Base-by-base conservation (phyloP, 2,888 invertebrate species). In the Caenorhabditis becei region DNA sequence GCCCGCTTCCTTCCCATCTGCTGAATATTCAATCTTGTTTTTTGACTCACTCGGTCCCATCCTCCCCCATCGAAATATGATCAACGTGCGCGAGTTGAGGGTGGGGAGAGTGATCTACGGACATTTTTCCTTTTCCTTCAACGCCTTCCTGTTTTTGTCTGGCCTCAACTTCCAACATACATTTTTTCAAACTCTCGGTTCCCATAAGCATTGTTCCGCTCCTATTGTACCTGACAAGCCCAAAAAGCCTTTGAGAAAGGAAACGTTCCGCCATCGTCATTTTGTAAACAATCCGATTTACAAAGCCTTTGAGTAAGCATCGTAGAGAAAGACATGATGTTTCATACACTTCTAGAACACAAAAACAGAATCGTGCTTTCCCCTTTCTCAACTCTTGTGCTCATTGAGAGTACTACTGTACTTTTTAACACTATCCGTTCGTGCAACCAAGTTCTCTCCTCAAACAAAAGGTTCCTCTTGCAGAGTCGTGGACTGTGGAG, bases 401-500 rank as follows among this genome's bases (percentile, higher is more conserved):
- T n/a, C n/a, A 54, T 18, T 14, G 23, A 35, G 20, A 61, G 28
- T 41, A 32, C 32, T 32, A 7, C 35, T 54, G 62, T 62, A 62
- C 53, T 62, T 44, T 69, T 69, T 51, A 44, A 37, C 37, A 24
- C 49, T 47, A 47, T 56, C 51, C 51, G 54, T 51, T 65, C 37
- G 51, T 41, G 63, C 63, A 72, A 11, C 35, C 44, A 44, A 51
- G 20, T 49, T 61, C 37, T 32, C 49, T 65, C 26, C 63, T 63
- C 72, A 72, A 72, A 72, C 63, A 72, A 63, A 35, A 53, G 37
- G 35, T 67, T 61, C 70, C 14, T 71, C 41, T 84, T 86, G 41
- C 81, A 87, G 86, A 83, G 85, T 87, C 24, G 79, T 87, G 51
- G 86, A 87, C 80, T 83, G 79, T 65, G 84, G 83, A 44, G 86